Base-by-base conservation (phyloP, 1,140 invertebrate species). In the Magallana gigas region DNA sequence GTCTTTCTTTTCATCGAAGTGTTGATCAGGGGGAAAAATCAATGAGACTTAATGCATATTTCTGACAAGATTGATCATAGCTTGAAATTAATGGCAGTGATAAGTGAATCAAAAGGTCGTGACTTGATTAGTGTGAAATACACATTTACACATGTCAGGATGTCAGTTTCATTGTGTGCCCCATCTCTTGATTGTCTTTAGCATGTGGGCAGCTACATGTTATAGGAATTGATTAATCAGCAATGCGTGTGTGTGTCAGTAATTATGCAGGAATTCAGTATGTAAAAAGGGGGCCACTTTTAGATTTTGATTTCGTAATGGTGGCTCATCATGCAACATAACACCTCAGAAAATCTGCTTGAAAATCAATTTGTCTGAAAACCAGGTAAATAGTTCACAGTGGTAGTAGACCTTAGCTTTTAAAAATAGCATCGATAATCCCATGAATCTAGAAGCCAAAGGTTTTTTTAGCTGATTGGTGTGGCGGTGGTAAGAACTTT, bases 11-110 rank as follows among this genome's bases (percentile, higher is more conserved):
- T 36, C 68, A 18, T 23, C 6, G 23, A 76, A 76, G 23, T 76
- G 68, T 76, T 76, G 68, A 76, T 76, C 68, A 76, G 23, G 68
- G 36, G 8, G 23, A 36, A 76, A 76, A 76, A 76, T 76, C 68
- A 76, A 76, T 76, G 23, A 36, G 23, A 23, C 11, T 29, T 76
- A 76, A 76, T 76, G 68, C 68, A 76, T 76, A 76, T 29, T 76
- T 76, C 68, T 76, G 68, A 29, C 68, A 29, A 29, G 68, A 76
- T 76, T 76, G 23, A 76, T 76, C 68, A 36, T 76, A 76, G 11
- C 68, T 76, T 29, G 23, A 12, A 23, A 76, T 76, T 29, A 76
- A 48, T 48, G 36, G 23, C 68, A 18, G 14, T 62, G 60, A 76
- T 9, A 76, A 76, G 68, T 76, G 68, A 76, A 76, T 36, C 18